Evolutionary conservation across 1,140 invertebrate species (phyloP), one percentile per base, ranked within the genome.

Genomic region (Epicauta chinensis): DNA sequence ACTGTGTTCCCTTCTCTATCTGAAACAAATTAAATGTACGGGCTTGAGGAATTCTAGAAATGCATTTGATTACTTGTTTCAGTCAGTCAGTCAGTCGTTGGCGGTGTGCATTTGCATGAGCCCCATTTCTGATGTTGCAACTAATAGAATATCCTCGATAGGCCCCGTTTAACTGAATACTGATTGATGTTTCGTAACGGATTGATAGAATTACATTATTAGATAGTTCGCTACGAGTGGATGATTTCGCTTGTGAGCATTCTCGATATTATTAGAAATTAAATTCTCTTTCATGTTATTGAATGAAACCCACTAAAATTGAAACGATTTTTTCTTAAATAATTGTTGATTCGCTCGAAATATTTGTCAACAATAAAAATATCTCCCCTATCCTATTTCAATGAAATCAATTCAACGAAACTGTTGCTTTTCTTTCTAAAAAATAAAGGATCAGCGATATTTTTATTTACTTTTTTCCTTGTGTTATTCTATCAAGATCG

Each of bases 51-150:
- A 47, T 47, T 34, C 45, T 37, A 47, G 45, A 47, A 47, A 47
- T 47, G 45, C 45, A 47, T 47, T 47, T 47, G 45, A 47, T 47
- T 47, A 47, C 34, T 47, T 47, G 45, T 47, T 47, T 37, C 34
- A 37, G 15, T n/a, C 34, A 16, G 45, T 29, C 32, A 16, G n/a
- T n/a, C n/a, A n/a, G n/a, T n/a, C n/a, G n/a, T n/a, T n/a, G 23
- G 23, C 7, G 23, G 23, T 23, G n/a, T 46, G 45, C 45, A 47
- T 47, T 47, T 47, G 45, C 45, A 47, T 47, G 34, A 37, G 16
- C 34, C 45, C 30, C 45, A 23, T 23, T 47, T 37, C 45, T 23
- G 23, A 47, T 47, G 37, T 15, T 47, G 30, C 34, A 23, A 23
- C 45, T 47, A 47, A 47, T 47, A 47, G 34, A 47, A 47, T 47